Evolutionary conservation across 1,140 invertebrate genomes (phyloP).

Genomic region (Ylistrum balloti): DNA sequence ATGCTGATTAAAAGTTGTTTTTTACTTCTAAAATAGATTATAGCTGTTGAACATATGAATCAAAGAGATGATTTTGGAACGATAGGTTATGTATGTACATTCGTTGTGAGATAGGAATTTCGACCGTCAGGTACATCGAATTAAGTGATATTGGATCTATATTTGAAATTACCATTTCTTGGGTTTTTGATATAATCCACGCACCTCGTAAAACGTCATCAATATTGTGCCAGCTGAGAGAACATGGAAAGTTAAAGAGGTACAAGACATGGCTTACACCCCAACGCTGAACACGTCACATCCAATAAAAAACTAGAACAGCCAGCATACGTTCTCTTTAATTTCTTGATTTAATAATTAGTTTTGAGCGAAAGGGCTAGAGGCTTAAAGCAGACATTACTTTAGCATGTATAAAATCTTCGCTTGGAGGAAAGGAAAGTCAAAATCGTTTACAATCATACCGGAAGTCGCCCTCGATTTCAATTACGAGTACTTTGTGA

Average conservation of each 20-base stretch:
- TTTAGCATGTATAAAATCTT: neutral
- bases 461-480: constrained; percentile 17
- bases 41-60: no score
- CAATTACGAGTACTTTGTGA: constrained; percentile 19
- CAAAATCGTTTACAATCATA: neutral
- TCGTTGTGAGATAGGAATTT: no score
- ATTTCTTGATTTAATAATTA: constrained; percentile 36
- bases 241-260: neutral
- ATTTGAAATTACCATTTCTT: neutral
- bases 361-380: neutral
- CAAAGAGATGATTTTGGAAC: no score
- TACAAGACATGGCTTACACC: neutral
- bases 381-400: neutral
- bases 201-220: neutral
- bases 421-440: neutral
- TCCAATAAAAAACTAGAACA: neutral
- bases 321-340: neutral
- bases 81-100: no score
- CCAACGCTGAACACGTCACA: neutral
- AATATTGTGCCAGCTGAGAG: neutral
- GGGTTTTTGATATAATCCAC: neutral
- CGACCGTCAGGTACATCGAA: neutral
- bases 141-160: neutral
- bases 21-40: no score
- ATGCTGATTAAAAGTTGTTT: no score